Base-by-base conservation (phyloP, 2,888 invertebrate genomes). In the Parnassius orleans region DNA sequence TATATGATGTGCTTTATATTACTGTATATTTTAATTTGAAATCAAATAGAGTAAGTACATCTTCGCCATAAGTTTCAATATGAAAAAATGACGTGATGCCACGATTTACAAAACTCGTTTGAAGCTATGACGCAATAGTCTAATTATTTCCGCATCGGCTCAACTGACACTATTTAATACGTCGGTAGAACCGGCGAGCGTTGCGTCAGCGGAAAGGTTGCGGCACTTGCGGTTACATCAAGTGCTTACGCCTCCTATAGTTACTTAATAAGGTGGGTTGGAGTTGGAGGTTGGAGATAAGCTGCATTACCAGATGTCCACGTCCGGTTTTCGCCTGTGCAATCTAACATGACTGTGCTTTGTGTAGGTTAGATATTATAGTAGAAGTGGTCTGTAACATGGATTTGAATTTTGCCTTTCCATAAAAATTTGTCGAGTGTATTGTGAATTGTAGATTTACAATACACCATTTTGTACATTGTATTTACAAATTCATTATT, bases 191-290 rank as follows among this genome's bases (percentile, higher is more conserved):
- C 79, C 78, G 77, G 76, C 77, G 70, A 76, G 73, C 70, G 73
- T 90, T 89, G 86, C 87, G 81, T 88, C 84, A 88, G 77, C 87
- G 85, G 85, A 86, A 85, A 89, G 86, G 86, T 87, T 87, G 85
- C 82, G 79, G 80, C 79, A 78, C 74, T 75, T 70, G 80, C 75
- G 81, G 84, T 89, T 88, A 87, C 88, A 86, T 88, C 83, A 84
- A 82, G 80, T 76, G 76, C 75, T 85, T 73, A 78, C 74, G 75
- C 76, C 78, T 78, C 76, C 77, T 70, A 71, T 67, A 71, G 77
- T 87, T 87, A 86, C 86, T 72, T 82, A 87, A 86, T 79, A 72
- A 66, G 71, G 72, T 74, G 66, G 57, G 58, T 51, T 60, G 33
- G 33, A 33, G 33, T 33, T 33, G 33, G 33, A 33, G 33, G 33